Percentiles rank a stretch among this genome's conserved stretches.
phyloP scores from a whole-genome alignment of 2,797 vertebrate genomes.

The Lophius americanus region DNA sequence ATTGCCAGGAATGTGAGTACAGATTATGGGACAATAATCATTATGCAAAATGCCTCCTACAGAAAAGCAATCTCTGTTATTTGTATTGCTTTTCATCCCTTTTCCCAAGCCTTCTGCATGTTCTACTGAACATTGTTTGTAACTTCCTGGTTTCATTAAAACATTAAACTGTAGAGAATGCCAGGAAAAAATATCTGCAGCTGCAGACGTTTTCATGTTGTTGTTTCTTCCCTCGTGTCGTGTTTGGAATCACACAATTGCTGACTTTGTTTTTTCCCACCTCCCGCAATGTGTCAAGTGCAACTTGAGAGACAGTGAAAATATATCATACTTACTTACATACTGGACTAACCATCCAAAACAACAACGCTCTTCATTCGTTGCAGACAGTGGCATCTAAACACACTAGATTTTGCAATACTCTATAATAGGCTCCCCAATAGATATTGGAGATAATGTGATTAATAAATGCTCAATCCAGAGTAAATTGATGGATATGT shows the following conservation, averaged over 20 bases:
- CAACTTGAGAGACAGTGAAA: constrained; percentile 25
- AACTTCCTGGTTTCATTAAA: constrained; percentile 58
- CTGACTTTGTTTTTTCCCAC: constrained; percentile 32
- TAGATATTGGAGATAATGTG: constrained; percentile 6
- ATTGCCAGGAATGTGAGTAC: no score
- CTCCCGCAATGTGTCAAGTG: constrained; percentile 36
- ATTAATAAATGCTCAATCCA: constrained; percentile 34
- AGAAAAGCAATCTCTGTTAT: neutral
- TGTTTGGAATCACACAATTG: constrained; percentile 46
- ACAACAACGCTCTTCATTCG: no score
- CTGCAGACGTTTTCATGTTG: constrained; percentile 47
- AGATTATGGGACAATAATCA: no score
- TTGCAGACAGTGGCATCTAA: no score
- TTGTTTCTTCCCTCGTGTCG: constrained; percentile 36
- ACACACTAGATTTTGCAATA: no score
- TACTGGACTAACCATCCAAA: no score
- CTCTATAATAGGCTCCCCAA: no score
- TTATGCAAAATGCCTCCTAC: neutral
- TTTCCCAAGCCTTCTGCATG: neutral
- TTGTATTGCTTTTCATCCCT: neutral
- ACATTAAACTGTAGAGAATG: constrained; percentile 40
- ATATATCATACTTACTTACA: no score
- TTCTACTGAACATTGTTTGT: constrained; percentile 18
- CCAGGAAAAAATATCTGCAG: constrained; percentile 27
- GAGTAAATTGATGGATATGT: constrained; percentile 40